Base-by-base conservation (phyloP, 2,797 vertebrate genomes). In the Pteronotus mesoamericanus region DNA sequence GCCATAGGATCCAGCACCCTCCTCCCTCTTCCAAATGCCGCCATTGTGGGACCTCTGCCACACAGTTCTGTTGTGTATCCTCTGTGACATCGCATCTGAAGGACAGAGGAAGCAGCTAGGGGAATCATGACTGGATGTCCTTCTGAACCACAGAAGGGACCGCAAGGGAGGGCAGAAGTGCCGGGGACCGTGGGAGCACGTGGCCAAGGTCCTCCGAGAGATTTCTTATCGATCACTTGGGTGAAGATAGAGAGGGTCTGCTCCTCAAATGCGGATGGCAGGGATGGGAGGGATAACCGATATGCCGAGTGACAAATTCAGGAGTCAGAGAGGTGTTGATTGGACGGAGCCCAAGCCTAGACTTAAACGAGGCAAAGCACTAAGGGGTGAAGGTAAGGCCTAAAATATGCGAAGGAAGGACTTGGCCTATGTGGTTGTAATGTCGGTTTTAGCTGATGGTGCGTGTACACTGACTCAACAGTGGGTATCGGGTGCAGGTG, bases 281-380 rank as follows among this genome's bases (percentile, higher is more conserved):
- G 59, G 88, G 69, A 34, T 86, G 66, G 19, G 39, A 66, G 26
- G 26, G 26, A 51, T 34, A 57, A 37, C 55, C 22, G 34, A 7
- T 12, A 26, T 10, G 2, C 14, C 6, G 6, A 80, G 24, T 87
- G 71, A 71, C 82, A 79, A 55, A 42, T 66, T 77, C 12, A 79
- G 44, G 69, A 39, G 37, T 55, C 51, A 61, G 55, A 82, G 21
- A 84, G n/a, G 46, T 82, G 79, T 59, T 46, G 78, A 85, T 8
- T 72, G 16, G 8, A 2, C 66, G 18, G 39, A 85, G 12, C 53
- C 18, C 32, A 64, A 91, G 59, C 15, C 53, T 78, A 46, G 37
- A 87, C 9, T 72, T 57, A 16, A 39, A 46, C 3, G 55, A 91
- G 24, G 32, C 11, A 90, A 87, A 90, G 22, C 44, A 26, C 22